A percentile compares a stretch with the other conserved stretches of the same genome.
Conservation (phyloP, 2,113 vertebrate species). For the Myxocyprinus asiaticus region DNA sequence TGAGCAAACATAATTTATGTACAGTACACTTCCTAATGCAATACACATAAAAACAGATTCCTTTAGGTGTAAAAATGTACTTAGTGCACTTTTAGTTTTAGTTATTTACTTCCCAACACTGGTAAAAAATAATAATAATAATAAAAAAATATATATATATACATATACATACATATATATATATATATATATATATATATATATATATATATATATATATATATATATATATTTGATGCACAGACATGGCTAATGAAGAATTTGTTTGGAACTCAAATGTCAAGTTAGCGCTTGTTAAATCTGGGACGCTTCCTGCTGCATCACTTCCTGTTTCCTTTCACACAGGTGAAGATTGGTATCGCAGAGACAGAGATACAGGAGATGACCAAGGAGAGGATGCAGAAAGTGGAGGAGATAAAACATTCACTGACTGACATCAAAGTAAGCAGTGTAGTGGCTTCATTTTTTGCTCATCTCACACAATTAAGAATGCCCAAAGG, state of each 20-base stretch:
- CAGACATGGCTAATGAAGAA: too few species aligned
- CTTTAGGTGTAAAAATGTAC: too few species aligned
- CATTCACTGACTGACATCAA: conserved; percentile 58
- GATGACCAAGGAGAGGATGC: conserved; percentile 64
- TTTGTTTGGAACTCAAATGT: not conserved
- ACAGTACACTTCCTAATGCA: too few species aligned
- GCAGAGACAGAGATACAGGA: conserved; percentile 62
- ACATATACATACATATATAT: too few species aligned
- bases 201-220: too few species aligned
- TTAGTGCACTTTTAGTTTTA: too few species aligned
- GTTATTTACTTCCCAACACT: too few species aligned
- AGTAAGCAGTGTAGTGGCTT: conserved; percentile 48
- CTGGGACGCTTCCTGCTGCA: not conserved
- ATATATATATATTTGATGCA: not conserved
- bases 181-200: too few species aligned
- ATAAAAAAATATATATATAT: too few species aligned
- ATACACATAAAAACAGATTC: too few species aligned
- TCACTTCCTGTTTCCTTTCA: conserved; percentile 38
- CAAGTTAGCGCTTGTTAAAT: not conserved
- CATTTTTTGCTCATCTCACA: not conserved
- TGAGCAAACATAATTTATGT: too few species aligned
- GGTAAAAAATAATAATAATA: too few species aligned
- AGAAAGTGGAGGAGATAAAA: conserved; percentile 68
- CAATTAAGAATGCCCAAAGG: not conserved
- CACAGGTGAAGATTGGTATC: conserved; percentile 58